Percentiles rank a stretch among this genome's conserved stretches.
Conservation (phyloP, 2,113 vertebrate genomes). For the Micromys minutus region DNA sequence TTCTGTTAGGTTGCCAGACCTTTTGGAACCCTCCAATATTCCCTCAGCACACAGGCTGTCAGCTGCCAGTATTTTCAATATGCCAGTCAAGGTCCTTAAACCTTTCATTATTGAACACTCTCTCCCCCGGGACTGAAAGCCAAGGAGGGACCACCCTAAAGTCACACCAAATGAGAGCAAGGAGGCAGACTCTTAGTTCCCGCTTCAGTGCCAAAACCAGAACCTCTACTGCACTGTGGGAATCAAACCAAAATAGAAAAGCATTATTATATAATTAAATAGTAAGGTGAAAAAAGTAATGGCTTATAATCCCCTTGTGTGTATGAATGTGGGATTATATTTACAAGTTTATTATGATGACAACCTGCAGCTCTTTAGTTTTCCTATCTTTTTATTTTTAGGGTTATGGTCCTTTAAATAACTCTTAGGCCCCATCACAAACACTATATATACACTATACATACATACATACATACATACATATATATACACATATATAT, state of each 20-base stretch:
- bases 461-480: no score
- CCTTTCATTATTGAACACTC: not conserved
- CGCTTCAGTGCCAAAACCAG: not conserved
- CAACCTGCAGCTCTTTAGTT: not conserved
- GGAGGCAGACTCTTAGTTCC: not conserved
- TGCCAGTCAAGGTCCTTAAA: not conserved
- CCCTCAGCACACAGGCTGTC: not conserved
- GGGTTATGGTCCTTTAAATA: not conserved
- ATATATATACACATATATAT: no score
- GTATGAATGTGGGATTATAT: not conserved
- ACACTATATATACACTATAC: constrained; percentile 22
- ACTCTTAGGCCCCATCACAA: not conserved
- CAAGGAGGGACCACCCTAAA: constrained; percentile 20
- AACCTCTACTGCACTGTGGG: not conserved
- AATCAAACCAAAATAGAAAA: not conserved
- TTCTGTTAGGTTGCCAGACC: not conserved
- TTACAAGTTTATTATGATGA: not conserved
- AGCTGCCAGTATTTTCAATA: not conserved
- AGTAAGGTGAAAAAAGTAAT: not conserved
- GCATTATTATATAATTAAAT: not conserved
- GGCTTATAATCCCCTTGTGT: no score
- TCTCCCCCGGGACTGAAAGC: not conserved
- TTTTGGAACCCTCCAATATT: not conserved
- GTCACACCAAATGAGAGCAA: not conserved
- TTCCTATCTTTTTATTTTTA: not conserved